Evolutionary conservation across 1,140 invertebrate species (phyloP), one percentile per base, ranked within the genome.

Genomic region (Calephelis virginiensis): DNA sequence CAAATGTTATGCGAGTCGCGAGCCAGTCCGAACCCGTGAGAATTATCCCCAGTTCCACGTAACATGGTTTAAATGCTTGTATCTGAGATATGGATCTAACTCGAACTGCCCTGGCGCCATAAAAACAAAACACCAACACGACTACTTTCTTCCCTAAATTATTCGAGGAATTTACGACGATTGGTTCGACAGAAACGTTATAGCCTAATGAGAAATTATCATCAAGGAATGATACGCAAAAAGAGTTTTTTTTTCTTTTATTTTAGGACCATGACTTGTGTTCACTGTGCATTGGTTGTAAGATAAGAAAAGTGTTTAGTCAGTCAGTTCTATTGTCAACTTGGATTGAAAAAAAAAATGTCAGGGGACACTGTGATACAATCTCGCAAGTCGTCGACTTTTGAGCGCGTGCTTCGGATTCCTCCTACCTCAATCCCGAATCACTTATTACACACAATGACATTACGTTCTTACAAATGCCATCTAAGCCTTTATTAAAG

Each of bases 121-220:
- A 91, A 91, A 91, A 90, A 91, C 86, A 89, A 91, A 91, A 89
- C 85, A 82, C 76, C 76, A 85, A 85, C 82, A 83, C 83, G 78
- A 83, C 86, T 84, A 91, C 89, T 91, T 91, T 91, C 89, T 89
- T 89, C 80, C 83, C 81, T 81, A 89, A 89, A 89, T 89, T 86
- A 91, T 91, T 87, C 86, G 80, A 82, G 80, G 86, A 91, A 90
- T 89, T 89, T 85, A 89, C 82, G 83, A 87, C 80, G 85, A 78
- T 87, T 83, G 83, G 70, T 82, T 83, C 81, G 82, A 90, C 88
- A 88, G 86, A 86, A 89, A 91, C 87, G 84, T 86, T 89, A 89
- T 89, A 89, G 87, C 83, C 86, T 87, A 89, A 91, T 91, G 86
- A 91, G 89, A 89, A 91, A 91, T 89, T 91, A 91, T 89, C 86